These are phyloP conservation scores for Aphelinus certus DNA, from an alignment of 1,140 invertebrate genomes.

Conservation along the genomic window DNA sequence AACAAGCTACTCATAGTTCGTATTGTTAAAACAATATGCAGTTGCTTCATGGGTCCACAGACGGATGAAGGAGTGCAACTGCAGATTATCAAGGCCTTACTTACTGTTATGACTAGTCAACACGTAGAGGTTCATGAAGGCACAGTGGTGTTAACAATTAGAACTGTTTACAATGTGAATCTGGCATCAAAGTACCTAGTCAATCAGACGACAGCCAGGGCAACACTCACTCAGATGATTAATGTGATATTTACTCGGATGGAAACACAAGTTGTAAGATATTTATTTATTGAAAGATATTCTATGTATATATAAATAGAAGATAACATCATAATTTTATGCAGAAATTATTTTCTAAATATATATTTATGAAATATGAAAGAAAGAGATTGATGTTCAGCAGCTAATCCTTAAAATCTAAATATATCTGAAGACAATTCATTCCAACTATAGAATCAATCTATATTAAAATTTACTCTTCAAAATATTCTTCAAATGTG, in stretches of 20 bases:
- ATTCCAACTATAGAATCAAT: conserved; percentile 23
- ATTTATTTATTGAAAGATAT: no score
- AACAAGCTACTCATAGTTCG: conserved; percentile 93
- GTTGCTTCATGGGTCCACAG: conserved; percentile 95
- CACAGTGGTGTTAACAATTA: conserved; percentile 92
- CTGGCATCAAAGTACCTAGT: conserved; percentile 95
- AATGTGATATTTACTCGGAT: conserved; percentile 97
- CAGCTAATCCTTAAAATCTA: no score
- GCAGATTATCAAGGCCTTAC: conserved; percentile 97
- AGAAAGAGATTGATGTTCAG: no score
- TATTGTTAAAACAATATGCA: conserved; percentile 97
- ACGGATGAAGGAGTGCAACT: conserved; percentile 98
- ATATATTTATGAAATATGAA: no score
- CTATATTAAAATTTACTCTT: conserved; percentile 15
- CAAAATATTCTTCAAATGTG: not conserved
- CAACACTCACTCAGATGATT: conserved; percentile 98
- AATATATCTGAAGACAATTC: no score
- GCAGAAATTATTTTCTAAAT: no score
- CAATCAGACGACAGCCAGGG: conserved; percentile 99
- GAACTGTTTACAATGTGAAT: conserved; percentile 98
- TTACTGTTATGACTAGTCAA: conserved; percentile 97
- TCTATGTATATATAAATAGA: no score
- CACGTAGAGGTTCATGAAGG: conserved; percentile 98
- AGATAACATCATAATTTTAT: no score
- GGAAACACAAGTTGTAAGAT: conserved; percentile 84